These are phyloP conservation scores for Hofmannophila pseudospretella DNA, from an alignment of 2,888 invertebrate genomes.

Conservation along the genomic window DNA sequence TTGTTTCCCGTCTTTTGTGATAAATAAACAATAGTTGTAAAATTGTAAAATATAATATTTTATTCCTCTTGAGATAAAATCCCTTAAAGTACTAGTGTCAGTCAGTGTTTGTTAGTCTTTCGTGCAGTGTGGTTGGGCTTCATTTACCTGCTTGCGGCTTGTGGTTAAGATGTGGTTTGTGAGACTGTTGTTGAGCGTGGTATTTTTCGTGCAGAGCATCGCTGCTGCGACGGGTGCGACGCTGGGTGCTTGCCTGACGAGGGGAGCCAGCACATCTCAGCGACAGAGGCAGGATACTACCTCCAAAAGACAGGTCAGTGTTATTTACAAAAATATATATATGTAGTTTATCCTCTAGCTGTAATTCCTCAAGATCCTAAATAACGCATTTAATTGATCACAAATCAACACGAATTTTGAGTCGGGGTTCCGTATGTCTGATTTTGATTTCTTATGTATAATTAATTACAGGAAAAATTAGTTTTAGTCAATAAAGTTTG, in stretches of 20 bases:
- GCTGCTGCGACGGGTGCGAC: constrained; percentile 76
- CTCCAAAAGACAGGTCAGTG: constrained; percentile 65
- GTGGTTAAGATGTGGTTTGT: background rate
- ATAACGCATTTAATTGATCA: too few species aligned
- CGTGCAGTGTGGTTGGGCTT: background rate
- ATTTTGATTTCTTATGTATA: too few species aligned
- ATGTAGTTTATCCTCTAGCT: too few species aligned
- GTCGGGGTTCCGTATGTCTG: too few species aligned
- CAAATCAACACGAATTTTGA: too few species aligned
- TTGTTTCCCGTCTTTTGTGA: background rate
- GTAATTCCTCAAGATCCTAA: too few species aligned
- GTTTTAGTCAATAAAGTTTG: too few species aligned
- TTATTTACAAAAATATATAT: too few species aligned
- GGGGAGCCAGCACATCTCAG: constrained; percentile 75
- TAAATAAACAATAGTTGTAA: background rate
- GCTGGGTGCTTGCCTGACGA: constrained; percentile 76
- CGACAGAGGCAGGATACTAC: constrained; percentile 75
- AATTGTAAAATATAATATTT: background rate
- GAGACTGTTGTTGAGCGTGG: background rate
- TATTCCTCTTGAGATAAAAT: too few species aligned
- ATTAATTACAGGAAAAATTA: too few species aligned
- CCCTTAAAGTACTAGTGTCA: too few species aligned
- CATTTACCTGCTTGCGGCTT: background rate
- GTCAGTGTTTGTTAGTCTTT: background rate
- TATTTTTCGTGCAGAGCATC: constrained; percentile 49